Evolutionary conservation across 2,797 vertebrate genomes (phyloP), one percentile per base, ranked within the genome.

Genomic region (Monodelphis domestica): DNA sequence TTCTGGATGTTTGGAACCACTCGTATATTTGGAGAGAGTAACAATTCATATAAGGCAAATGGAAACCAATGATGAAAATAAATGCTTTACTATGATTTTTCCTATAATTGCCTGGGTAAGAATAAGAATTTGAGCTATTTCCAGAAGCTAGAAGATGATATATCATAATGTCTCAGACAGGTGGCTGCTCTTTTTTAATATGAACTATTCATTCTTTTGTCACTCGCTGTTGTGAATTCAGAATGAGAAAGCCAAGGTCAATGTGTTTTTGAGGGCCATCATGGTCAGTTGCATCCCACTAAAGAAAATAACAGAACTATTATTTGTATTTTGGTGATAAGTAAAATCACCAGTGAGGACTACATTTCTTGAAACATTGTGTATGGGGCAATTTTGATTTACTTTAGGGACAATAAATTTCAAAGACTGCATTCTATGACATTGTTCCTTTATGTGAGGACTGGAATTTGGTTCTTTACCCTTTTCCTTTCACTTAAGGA

Each of bases 211-310:
- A 87, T 63, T 95, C 94, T 94, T 55, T 93, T 95, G 90, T 56
- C 89, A 84, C 51, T 93, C 92, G 14, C 51, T 95, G 45, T 96
- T 94, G 14, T 54, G 93, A 91, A 84, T 87, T 51, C 90, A 91
- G 54, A 93, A 92, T 93, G 91, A 93, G 84, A 96, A 95, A 95
- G 55, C 38, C 54, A 92, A 91, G 89, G 92, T 17, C 92, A 89
- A 91, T 78, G 92, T 95, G 6, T 90, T 90, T 93, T 89, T 95
- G 90, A 95, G 56, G 84, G 50, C 92, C 87, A 94, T 7, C 63
- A 52, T 54, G 11, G 29, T 92, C 45, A 33, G 28, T 88, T 88
- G 30, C 52, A 33, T 88, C 51, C 45, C 30, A 87, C 33, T 1
- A 28, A 88, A 95, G 33, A 90, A 15, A 96, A 91, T 52, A 96